These are phyloP conservation scores for Eonycteris spelaea DNA, from an alignment of 2,113 vertebrate genomes.

Conservation along the genomic window DNA sequence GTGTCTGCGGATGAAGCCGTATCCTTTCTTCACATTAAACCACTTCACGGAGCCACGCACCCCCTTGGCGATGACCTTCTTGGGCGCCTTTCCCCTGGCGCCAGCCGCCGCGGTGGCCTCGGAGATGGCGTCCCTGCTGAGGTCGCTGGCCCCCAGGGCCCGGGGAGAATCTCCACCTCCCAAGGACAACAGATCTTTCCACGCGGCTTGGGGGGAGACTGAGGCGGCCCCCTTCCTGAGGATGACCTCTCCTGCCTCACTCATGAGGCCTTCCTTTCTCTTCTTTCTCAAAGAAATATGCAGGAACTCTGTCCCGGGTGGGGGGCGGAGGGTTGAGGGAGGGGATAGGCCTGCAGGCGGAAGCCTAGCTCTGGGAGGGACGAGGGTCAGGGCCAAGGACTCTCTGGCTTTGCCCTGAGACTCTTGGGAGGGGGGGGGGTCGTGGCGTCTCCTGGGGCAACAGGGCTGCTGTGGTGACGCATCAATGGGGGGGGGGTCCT, in stretches of 20 bases:
- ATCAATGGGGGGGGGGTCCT: too few relatives aligned
- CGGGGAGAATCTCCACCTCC: background rate
- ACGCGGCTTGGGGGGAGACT: background rate
- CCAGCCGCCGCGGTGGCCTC: background rate
- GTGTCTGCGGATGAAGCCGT: background rate
- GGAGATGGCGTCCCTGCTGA: fast-evolving
- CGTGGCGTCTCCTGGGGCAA: background rate
- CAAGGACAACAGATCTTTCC: background rate
- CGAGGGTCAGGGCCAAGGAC: background rate
- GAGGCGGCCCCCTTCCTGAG: background rate
- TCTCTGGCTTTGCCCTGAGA: background rate
- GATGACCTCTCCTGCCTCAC: background rate
- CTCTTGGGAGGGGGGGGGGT: background rate
- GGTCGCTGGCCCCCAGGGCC: background rate
- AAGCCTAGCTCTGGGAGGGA: background rate
- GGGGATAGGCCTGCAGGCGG: background rate
- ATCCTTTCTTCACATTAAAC: conserved; percentile 17
- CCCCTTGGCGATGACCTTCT: background rate
- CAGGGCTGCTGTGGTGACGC: background rate
- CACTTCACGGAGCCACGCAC: background rate
- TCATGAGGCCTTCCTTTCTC: background rate
- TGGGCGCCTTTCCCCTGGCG: background rate
- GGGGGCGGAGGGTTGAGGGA: too few relatives aligned
- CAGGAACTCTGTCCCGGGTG: background rate
- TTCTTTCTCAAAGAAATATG: background rate